Base-by-base conservation (phyloP, 1,140 invertebrate genomes). In the Teleopsis dalmanni region DNA sequence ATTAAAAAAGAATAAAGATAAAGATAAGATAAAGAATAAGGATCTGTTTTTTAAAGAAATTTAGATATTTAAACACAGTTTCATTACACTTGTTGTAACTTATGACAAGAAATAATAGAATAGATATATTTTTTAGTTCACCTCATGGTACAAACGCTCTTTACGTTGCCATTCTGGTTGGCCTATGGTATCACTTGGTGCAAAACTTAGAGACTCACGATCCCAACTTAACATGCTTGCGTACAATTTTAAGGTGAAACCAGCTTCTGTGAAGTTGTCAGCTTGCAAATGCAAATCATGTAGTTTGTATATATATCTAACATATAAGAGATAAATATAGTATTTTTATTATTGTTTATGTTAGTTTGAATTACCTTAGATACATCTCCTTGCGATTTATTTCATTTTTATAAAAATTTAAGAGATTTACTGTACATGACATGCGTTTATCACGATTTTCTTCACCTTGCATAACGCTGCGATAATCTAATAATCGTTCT, bases 341-440 rank as follows among this genome's bases (percentile, higher is more conserved):
- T n/a, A n/a, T n/a, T 19, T 33, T 31, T 26, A 11, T 13, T 26
- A 37, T 3, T 37, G 13, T 14, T 45, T 29, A 8, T 16, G 4
- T 3, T 23, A 6, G 35, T 8, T 18, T 4, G 5, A 49, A 37
- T 14, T 35, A 70, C 36, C 92, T 81, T 22, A 98, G 74, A 71
- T 97, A 98, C 87, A 98, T 94, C 71, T 96, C 92, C 58, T 93
- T 89, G 23, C 94, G 81, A 60, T 94, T 90, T 50, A 96, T 95
- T 71, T 91, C 92, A 65, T 92, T 91, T 70, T 95, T 93, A 74
- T 97, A 98, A 68, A 97, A 98, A 63, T 96, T 94, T 71, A 98
- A 74, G 50, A 98, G 75, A 75, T 97, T 97, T 35, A 97, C 93
- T 2, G 93, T 98, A 68, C 95, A 97, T 4, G 90, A 92, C 93